Conservation (phyloP, 1,140 invertebrate species). For the Ips nitidus region DNA sequence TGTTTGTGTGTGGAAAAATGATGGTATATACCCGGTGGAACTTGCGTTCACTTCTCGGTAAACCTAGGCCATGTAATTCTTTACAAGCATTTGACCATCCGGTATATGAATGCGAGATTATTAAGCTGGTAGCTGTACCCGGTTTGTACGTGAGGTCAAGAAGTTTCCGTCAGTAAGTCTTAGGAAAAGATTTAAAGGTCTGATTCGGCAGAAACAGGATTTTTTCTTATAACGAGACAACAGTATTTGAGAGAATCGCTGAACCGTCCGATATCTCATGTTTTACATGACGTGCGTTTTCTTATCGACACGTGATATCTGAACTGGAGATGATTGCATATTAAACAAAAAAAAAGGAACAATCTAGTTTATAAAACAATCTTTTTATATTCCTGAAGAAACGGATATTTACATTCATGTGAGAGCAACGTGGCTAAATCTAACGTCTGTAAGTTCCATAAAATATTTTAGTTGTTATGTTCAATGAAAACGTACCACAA, state of each 20-base stretch:
- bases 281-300: neutral
- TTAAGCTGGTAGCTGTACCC: neutral
- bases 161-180: neutral
- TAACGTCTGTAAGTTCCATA: too few species aligned
- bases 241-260: neutral
- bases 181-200: neutral
- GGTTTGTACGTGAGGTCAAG: neutral
- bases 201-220: neutral
- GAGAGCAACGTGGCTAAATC: too few species aligned
- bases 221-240: slow-evolving; percentile 4
- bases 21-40: neutral
- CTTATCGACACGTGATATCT: neutral
- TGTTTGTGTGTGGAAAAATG: neutral
- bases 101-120: neutral
- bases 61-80: neutral
- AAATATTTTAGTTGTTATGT: too few species aligned
- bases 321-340: neutral
- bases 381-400: too few species aligned
- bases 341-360: too few species aligned
- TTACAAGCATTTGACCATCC: neutral
- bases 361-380: too few species aligned
- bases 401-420: too few species aligned
- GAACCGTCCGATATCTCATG: neutral
- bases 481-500: too few species aligned
- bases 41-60: neutral